Evolutionary conservation across 2,888 invertebrate genomes (phyloP).

Genomic region (Melanchra persicariae): DNA sequence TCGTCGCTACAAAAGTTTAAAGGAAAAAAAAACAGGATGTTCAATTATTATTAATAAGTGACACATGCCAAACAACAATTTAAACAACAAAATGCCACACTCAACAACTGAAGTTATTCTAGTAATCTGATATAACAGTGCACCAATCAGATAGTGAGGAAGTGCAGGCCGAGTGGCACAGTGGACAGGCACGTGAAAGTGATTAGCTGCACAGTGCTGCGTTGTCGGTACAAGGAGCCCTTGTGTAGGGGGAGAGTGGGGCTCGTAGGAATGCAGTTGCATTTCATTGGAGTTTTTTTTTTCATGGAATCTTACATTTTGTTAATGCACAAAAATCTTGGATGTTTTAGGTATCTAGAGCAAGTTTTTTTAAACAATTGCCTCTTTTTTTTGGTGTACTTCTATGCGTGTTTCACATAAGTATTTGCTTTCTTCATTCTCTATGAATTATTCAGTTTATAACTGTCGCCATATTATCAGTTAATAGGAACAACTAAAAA

Average conservation of each 20-base stretch:
- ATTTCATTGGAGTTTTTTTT: no score
- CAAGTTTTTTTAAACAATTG: no score
- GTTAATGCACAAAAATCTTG: no score
- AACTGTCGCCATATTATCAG: no score
- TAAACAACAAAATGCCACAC: constrained; percentile 3
- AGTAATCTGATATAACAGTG: constrained; percentile 60
- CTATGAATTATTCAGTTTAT: no score
- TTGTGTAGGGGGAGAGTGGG: constrained; percentile 75
- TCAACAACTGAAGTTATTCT: constrained; percentile 54
- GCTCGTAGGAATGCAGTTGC: constrained; percentile 6
- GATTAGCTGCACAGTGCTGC: constrained; percentile 85
- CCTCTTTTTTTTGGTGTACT: no score
- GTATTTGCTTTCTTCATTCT: background rate
- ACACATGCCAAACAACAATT: constrained; percentile 21
- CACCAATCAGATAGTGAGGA: constrained; percentile 77
- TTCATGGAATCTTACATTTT: no score
- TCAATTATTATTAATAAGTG: background rate
- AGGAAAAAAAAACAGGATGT: background rate
- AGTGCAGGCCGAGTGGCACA: constrained; percentile 78
- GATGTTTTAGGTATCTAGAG: no score
- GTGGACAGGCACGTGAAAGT: constrained; percentile 88
- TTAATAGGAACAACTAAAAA: no score
- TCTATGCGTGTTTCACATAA: no score
- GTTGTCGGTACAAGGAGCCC: constrained; percentile 82
- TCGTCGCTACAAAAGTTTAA: background rate